Percentiles rank a stretch among this genome's conserved stretches.
phyloP scores from a whole-genome alignment of 2,888 invertebrate species.

The Tetrapedia diversipes region DNA sequence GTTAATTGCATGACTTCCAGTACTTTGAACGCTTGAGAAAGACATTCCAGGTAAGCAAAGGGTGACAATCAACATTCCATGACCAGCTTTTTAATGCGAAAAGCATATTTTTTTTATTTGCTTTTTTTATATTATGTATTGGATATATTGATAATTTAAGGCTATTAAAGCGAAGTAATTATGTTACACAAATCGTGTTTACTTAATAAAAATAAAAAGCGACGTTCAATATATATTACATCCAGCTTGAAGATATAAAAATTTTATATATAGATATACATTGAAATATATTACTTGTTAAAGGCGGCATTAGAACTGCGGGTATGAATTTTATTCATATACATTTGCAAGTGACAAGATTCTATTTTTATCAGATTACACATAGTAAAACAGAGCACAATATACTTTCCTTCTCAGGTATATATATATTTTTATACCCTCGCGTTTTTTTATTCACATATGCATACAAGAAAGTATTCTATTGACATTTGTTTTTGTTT shows the following conservation, averaged over 20 bases:
- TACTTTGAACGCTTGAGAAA: neutral
- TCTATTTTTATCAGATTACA: neutral
- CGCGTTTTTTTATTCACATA: constrained; percentile 15
- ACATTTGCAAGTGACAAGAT: neutral
- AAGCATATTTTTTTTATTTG: constrained; percentile 3
- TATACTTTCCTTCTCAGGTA: neutral
- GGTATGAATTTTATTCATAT: neutral
- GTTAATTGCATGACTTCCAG: neutral
- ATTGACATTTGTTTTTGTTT: constrained; percentile 8
- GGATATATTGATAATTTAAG: neutral
- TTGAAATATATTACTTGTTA: neutral
- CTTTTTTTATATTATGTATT: neutral
- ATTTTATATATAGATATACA: neutral
- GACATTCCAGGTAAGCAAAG: neutral
- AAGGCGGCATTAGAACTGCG: neutral
- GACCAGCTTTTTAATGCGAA: neutral
- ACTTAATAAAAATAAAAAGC: neutral
- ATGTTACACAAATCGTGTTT: neutral
- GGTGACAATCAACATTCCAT: constrained; percentile 33
- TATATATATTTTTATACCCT: constrained; percentile 17
- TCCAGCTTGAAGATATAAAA: neutral
- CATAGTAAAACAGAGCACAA: neutral
- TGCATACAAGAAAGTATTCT: neutral
- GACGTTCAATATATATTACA: neutral
- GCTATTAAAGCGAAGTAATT: neutral